These are phyloP conservation scores for Oxyteleia sp. DNA, from an alignment of 2,888 invertebrate species.

Conservation along the genomic window DNA sequence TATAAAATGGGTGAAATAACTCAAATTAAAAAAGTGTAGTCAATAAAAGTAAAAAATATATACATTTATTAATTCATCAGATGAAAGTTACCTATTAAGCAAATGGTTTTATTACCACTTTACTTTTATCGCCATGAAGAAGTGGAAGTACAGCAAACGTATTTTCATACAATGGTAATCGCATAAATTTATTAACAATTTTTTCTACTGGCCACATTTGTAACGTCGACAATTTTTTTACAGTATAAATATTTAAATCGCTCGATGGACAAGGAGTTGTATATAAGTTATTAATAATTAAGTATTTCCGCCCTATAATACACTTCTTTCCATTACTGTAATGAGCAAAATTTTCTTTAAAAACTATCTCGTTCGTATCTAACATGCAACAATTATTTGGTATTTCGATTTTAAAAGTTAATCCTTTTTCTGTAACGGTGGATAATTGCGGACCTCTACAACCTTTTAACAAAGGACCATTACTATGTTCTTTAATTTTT, in stretches of 20 bases:
- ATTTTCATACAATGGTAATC: not conserved
- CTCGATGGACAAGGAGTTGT: not conserved
- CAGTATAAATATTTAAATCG: not conserved
- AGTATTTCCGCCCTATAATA: constrained; percentile 3
- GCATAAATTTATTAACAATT: not conserved
- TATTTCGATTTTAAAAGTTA: not conserved
- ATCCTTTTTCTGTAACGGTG: not conserved
- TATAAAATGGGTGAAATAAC: no score
- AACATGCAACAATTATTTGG: constrained; percentile 32
- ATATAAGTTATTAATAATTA: not conserved
- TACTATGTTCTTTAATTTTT: constrained; percentile 3
- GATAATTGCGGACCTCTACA: constrained; percentile 22
- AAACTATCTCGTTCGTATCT: not conserved
- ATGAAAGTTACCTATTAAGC: no score
- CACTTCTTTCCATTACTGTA: not conserved
- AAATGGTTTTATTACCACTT: no score
- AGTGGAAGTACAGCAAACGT: not conserved
- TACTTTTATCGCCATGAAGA: no score
- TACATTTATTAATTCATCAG: no score
- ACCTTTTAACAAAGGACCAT: constrained; percentile 15
- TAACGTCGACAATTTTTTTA: not conserved
- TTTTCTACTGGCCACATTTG: not conserved
- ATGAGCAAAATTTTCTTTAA: constrained; percentile 11
- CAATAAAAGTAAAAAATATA: no score
- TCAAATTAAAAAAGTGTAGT: no score